Evolutionary conservation across 2,888 invertebrate species (phyloP), one percentile per base, ranked within the genome.

Genomic region (Drosophila kambysellisi): DNA sequence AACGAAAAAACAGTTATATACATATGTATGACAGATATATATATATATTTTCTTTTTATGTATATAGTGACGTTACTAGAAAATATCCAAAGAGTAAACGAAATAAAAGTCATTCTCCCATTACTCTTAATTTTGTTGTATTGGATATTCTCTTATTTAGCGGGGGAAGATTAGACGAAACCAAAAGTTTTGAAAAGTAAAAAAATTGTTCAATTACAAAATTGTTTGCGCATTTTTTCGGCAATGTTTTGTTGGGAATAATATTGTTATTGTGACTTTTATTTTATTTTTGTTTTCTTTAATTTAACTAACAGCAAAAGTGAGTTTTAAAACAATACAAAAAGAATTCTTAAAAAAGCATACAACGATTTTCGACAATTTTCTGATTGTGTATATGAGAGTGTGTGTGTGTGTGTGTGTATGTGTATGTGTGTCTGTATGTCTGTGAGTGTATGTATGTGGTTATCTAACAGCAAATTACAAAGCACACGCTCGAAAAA

Each of bases 151-250:
- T 43, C n/a, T 20, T 20, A 43, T 12, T 43, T 20, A 29, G 39
- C 25, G 52, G 35, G n/a, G 33, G 25, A n/a, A 17, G 11, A 8
- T 46, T 53, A 12, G 32, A 25, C 70, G 32, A 71, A 63, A 48
- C 43, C 43, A 59, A 76, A 33, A 53, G 32, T 7, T 46, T 20
- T 5, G 60, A 37, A 33, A 64, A 43, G 7, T 43, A 66, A 53
- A 37, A 37, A 35, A 35, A 51, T n/a, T 43, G 11, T 41, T 54
- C 20, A 56, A 46, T 59, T 59, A 59, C 32, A 56, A 41, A 51
- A 75, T 77, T 78, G 70, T 78, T 78, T 74, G 77, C 77, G 70
- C 79, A 77, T 67, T 70, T 78, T 77, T 76, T 74, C 35, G 48
- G 48, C 51, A 57, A 52, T 53, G 52, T 25, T 46, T 20, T 52